Percentiles rank a stretch among this genome's conserved stretches.
phyloP scores from a whole-genome alignment of 1,140 invertebrate genomes.

The Potamilus streckersoni region DNA sequence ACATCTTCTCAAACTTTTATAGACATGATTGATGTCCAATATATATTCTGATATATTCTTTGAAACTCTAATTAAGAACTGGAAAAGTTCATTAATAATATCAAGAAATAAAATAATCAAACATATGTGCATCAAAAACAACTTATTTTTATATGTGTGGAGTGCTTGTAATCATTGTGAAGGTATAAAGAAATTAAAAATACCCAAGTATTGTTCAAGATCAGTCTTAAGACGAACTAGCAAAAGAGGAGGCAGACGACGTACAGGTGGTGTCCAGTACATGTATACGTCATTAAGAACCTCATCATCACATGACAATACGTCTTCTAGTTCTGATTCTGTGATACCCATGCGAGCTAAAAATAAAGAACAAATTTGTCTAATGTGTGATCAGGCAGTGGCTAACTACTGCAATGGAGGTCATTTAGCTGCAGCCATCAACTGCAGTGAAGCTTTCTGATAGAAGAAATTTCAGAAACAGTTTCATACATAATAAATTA shows the following conservation, averaged over 20 bases:
- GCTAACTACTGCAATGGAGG: not conserved
- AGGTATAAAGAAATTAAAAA: not conserved
- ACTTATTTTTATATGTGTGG: not conserved
- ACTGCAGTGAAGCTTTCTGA: not conserved
- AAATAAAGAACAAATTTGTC: conserved; percentile 2
- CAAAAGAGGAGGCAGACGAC: conserved; percentile 61
- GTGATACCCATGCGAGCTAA: conserved; percentile 55
- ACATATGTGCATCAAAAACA: no score
- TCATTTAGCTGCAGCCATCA: not conserved
- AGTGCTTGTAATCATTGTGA: not conserved
- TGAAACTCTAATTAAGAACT: no score
- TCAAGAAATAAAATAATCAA: no score
- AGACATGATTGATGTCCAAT: no score
- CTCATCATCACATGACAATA: conserved; percentile 64
- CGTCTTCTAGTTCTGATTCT: conserved; percentile 63
- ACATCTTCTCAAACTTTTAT: no score
- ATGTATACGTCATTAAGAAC: conserved; percentile 64
- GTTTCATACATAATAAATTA: not conserved
- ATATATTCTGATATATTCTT: no score
- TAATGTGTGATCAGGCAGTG: not conserved
- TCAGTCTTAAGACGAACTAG: conserved; percentile 52
- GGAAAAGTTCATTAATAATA: no score
- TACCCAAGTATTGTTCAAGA: conserved; percentile 53
- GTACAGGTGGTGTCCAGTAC: conserved; percentile 67
- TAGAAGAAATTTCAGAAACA: not conserved